These are phyloP conservation scores for Panorpa germanica DNA, from an alignment of 2,888 invertebrate species.

Conservation along the genomic window DNA sequence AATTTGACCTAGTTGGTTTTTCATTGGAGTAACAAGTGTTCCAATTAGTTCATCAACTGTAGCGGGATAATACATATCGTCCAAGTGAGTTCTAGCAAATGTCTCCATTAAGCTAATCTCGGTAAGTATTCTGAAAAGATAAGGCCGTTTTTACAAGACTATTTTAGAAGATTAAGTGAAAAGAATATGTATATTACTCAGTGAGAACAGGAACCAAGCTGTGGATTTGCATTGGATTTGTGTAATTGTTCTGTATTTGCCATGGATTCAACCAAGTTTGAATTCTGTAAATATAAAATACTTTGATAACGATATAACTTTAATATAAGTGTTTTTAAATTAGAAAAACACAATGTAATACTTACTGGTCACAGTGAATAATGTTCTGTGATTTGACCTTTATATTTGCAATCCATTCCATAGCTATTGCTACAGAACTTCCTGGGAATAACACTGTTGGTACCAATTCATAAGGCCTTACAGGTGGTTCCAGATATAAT, in stretches of 20 bases:
- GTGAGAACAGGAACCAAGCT: slow-evolving; percentile 32
- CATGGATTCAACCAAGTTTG: slow-evolving; percentile 51
- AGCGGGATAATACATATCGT: slow-evolving; percentile 31
- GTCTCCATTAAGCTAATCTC: slow-evolving; percentile 32
- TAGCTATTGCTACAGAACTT: no score
- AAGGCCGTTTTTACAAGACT: slow-evolving; percentile 4
- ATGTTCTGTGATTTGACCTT: slow-evolving; percentile 27
- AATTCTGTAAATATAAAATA: slow-evolving; percentile 29
- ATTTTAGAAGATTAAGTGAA: neutral
- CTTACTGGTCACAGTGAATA: slow-evolving; percentile 34
- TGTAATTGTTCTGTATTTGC: slow-evolving; percentile 44
- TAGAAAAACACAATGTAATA: no score
- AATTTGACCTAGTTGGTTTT: slow-evolving; percentile 27
- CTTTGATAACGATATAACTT: no score
- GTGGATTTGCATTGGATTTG: slow-evolving; percentile 43
- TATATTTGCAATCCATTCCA: slow-evolving; percentile 29
- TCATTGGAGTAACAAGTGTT: slow-evolving; percentile 32
- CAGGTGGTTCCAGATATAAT: slow-evolving; percentile 20
- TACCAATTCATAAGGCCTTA: no score
- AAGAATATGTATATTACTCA: slow-evolving; percentile 27
- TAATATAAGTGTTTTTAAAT: no score
- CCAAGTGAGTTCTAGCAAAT: slow-evolving; percentile 30
- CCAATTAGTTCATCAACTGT: slow-evolving; percentile 40
- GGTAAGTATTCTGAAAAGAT: slow-evolving; percentile 25
- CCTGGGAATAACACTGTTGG: no score